Evolutionary conservation across 2,888 invertebrate genomes (phyloP).

Genomic region (Holacanthella duospinosa): DNA sequence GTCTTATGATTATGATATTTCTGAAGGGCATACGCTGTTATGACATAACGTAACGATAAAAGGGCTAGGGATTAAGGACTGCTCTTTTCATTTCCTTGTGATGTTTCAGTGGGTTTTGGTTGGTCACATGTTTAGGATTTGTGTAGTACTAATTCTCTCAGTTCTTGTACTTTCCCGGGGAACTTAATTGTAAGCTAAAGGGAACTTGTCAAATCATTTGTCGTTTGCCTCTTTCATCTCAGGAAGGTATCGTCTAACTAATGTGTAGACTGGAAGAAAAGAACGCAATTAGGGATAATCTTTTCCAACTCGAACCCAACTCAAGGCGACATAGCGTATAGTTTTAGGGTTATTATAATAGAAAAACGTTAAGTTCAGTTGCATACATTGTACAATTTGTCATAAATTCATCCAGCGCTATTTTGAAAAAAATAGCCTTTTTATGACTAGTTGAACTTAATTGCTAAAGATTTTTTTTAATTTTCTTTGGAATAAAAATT

Average conservation of each 20-base stretch:
- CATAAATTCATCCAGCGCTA: too few species aligned
- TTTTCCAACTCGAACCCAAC: too few species aligned
- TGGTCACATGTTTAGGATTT: conserved; percentile 4
- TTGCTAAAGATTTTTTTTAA: too few species aligned
- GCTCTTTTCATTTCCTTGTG: background rate
- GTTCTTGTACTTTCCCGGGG: background rate
- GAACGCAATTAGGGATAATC: too few species aligned
- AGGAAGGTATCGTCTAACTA: background rate
- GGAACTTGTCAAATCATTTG: background rate
- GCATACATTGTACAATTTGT: too few species aligned
- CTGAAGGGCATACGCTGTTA: background rate
- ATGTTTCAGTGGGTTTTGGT: background rate
- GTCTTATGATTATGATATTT: background rate
- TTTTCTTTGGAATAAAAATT: too few species aligned
- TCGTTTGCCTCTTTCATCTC: background rate
- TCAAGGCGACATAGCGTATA: too few species aligned
- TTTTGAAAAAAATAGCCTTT: too few species aligned
- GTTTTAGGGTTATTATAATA: too few species aligned
- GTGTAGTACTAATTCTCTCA: background rate
- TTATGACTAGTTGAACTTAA: too few species aligned
- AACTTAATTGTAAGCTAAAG: background rate
- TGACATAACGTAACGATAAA: background rate
- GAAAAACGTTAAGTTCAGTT: too few species aligned
- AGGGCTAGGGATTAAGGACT: background rate
- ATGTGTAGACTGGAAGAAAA: background rate